Evolutionary conservation across 2,113 vertebrate species (phyloP).

Genomic region (Phaethornis superciliosus): DNA sequence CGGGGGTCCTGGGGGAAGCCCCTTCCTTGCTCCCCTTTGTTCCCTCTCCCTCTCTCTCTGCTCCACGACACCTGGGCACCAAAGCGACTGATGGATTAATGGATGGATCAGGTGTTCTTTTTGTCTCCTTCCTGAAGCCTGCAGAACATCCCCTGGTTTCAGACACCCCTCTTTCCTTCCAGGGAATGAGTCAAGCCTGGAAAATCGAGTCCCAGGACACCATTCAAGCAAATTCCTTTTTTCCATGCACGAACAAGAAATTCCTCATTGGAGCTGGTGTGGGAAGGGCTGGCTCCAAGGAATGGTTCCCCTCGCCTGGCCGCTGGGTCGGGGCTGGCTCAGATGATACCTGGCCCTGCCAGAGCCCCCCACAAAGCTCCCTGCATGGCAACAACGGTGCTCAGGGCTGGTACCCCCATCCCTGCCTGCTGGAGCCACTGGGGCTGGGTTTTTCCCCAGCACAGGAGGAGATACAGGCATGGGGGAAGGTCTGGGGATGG

Average conservation of each 20-base stretch:
- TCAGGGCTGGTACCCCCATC: not conserved
- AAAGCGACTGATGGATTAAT: not conserved
- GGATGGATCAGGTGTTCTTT: not conserved
- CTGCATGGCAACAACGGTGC: not conserved
- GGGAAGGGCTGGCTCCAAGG: not conserved
- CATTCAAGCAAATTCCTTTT: not conserved
- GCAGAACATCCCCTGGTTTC: not conserved
- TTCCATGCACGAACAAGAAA: not conserved
- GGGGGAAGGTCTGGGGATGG: not conserved
- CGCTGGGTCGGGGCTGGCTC: not conserved
- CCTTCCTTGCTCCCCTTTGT: not conserved
- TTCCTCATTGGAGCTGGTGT: not conserved
- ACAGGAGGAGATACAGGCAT: accelerated
- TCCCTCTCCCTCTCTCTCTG: not conserved
- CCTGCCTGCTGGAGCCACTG: not conserved
- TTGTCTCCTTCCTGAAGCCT: not conserved
- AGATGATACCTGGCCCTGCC: not conserved
- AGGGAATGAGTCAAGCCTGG: not conserved
- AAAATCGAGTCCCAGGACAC: not conserved
- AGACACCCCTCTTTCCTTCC: not conserved
- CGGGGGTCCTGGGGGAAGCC: not conserved
- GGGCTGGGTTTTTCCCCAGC: accelerated
- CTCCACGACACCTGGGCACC: not conserved
- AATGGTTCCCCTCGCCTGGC: not conserved
- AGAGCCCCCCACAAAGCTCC: not conserved